phyloP scores from a whole-genome alignment of 2,888 invertebrate species.

The Tiliacea citrago region DNA sequence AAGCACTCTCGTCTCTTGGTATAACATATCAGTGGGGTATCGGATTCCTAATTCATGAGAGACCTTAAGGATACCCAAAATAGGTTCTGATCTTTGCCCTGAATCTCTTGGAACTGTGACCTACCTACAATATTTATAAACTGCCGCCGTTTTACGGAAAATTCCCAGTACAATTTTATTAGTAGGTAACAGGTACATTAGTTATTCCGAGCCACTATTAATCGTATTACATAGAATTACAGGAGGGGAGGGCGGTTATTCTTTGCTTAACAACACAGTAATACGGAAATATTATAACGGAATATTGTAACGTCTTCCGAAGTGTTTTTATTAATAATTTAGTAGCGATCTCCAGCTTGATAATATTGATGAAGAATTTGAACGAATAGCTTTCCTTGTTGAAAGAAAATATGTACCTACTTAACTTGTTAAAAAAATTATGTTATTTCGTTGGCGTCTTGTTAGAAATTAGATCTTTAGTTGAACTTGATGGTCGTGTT shows the following conservation, averaged over 20 bases:
- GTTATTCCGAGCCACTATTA: slow-evolving; percentile 5
- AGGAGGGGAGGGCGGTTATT: not conserved
- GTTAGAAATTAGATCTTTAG: not conserved
- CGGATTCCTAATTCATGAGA: too few species aligned
- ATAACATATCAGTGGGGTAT: too few species aligned
- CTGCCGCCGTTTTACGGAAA: not conserved
- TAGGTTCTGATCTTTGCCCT: too few species aligned
- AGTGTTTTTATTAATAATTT: slow-evolving; percentile 51
- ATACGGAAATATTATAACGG: slow-evolving; percentile 19
- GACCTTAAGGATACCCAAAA: too few species aligned
- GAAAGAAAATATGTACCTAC: slow-evolving; percentile 17
- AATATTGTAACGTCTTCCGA: slow-evolving; percentile 20
- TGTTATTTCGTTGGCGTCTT: not conserved
- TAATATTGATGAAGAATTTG: slow-evolving; percentile 19
- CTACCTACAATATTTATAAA: not conserved
- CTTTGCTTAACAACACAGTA: slow-evolving; percentile 2
- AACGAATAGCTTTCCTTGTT: slow-evolving; percentile 8
- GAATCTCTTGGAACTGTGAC: not conserved
- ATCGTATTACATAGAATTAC: slow-evolving; percentile 24
- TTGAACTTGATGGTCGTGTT: too few species aligned
- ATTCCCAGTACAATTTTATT: not conserved
- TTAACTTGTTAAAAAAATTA: slow-evolving; percentile 15
- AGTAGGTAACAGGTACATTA: not conserved
- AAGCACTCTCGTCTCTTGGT: too few species aligned
- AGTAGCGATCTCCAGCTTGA: too few species aligned